Base-by-base conservation (phyloP, 2,797 vertebrate species). In the Artibeus lituratus region DNA sequence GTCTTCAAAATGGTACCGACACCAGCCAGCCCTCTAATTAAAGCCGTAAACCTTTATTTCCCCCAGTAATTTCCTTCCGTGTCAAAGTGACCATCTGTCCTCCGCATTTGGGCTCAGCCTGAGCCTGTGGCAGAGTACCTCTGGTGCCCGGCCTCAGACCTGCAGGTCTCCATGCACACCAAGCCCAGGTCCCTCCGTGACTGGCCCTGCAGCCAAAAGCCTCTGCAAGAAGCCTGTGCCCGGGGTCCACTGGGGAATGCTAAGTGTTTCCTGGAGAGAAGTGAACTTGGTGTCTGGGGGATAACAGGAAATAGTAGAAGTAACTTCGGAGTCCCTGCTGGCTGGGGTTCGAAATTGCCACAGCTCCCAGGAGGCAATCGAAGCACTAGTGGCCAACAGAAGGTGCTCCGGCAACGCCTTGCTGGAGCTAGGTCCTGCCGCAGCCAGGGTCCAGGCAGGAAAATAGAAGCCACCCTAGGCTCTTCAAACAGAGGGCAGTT, bases 41-140 rank as follows among this genome's bases (percentile, higher is more conserved):
- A 92, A 83, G 51, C 92, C 86, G 82, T 97, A 87, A 96, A 44
- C 95, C 94, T 94, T 94, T 78, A 51, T 97, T 96, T 84, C 76
- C 94, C 70, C 91, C n/a, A 92, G 59, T 96, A 74, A 93, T 97
- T 97, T 97, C 87, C 80, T 74, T 96, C 93, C 83, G 76, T 94
- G 72, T 88, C 80, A 26, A 55, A 92, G 77, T 42, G 92, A 85
- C 95, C 87, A 88, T 76, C 73, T 10, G 49, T 0, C 87, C 70
- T 92, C 62, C 96, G 93, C 94, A 92, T 87, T 74, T 37, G 59
- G 86, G 65, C 14, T 37, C 77, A 94, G 73, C 72, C 94, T 44
- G 78, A 59, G 53, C 77, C 55, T 91, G 10, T 49, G 22, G 37
- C 78, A 29, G 72, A 93, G 51, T 1, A 90, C 85, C 7, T 70